Evolutionary conservation across 2,888 invertebrate genomes (phyloP).

Genomic region (Xanthorhoe spadicearia): DNA sequence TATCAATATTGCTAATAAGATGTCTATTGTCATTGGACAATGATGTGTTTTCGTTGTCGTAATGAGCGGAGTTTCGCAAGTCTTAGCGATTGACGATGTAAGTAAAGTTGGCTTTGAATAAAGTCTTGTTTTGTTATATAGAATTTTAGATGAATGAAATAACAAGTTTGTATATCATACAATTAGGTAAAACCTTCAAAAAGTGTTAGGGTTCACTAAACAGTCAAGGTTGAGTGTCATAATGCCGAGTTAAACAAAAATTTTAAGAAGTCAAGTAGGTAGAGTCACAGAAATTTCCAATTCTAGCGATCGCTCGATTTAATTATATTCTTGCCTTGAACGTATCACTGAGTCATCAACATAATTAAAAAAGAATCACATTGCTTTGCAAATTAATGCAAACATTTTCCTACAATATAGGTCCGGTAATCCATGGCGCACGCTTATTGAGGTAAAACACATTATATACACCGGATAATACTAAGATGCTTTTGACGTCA

Average conservation of each 20-base stretch:
- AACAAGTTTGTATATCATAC: neutral
- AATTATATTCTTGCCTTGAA: neutral
- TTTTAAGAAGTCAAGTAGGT: conserved; percentile 4
- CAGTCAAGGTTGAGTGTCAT: neutral
- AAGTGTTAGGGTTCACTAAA: neutral
- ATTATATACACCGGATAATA: conserved; percentile 44
- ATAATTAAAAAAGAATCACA: neutral
- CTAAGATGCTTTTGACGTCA: conserved; percentile 51
- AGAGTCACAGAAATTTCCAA: neutral
- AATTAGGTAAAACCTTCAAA: neutral
- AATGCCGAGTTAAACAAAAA: neutral
- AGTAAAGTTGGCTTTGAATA: neutral
- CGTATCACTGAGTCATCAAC: neutral
- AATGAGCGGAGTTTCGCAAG: conserved; percentile 8
- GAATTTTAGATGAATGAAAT: neutral
- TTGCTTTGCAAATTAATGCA: conserved; percentile 13
- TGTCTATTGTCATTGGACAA: conserved; percentile 39
- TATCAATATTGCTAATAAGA: conserved; percentile 43
- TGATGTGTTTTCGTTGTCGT: conserved; percentile 25
- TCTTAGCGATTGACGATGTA: conserved; percentile 1
- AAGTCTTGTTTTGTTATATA: neutral
- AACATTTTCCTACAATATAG: conserved; percentile 42
- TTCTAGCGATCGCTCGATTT: neutral
- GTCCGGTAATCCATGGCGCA: conserved; percentile 46
- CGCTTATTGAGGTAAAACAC: conserved; percentile 40